Evolutionary conservation across 2,888 invertebrate species (phyloP).

Genomic region (Quadroppia sp.): DNA sequence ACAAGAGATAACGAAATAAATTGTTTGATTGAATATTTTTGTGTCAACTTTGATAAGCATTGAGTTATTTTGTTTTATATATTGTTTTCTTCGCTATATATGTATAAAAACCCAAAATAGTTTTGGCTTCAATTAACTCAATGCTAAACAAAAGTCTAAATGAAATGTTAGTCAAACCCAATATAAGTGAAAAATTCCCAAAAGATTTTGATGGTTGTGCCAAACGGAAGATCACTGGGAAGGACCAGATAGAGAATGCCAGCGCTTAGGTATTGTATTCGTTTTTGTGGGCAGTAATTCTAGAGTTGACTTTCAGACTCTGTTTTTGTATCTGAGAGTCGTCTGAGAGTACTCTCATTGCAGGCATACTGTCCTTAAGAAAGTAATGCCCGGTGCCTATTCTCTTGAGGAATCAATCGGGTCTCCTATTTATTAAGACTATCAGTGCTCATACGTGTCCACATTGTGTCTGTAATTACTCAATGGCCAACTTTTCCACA

Average conservation of each 20-base stretch:
- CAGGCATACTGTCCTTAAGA: background rate
- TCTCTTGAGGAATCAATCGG: conserved; percentile 32
- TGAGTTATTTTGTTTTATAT: background rate
- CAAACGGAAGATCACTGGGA: background rate
- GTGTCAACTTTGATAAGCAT: conserved; percentile 4
- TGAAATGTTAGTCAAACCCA: conserved; percentile 20
- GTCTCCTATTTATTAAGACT: conserved; percentile 34
- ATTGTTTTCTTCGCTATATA: background rate
- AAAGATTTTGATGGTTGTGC: background rate
- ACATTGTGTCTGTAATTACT: conserved; percentile 32
- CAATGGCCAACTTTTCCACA: conserved; percentile 33
- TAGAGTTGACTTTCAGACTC: background rate
- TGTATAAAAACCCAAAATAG: background rate
- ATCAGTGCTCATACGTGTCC: conserved; percentile 29
- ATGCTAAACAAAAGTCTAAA: background rate
- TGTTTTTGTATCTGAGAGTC: background rate
- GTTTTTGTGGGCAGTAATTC: background rate
- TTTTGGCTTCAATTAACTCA: conserved; percentile 10
- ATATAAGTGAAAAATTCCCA: conserved; percentile 30
- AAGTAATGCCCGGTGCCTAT: background rate
- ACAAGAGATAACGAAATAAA: background rate
- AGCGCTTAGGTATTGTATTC: background rate
- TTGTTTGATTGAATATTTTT: conserved; percentile 4
- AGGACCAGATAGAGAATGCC: background rate
- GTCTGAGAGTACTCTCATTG: conserved; percentile 16